Evolutionary conservation across 2,888 invertebrate genomes (phyloP).

Genomic region (Calliphora vomitoria): DNA sequence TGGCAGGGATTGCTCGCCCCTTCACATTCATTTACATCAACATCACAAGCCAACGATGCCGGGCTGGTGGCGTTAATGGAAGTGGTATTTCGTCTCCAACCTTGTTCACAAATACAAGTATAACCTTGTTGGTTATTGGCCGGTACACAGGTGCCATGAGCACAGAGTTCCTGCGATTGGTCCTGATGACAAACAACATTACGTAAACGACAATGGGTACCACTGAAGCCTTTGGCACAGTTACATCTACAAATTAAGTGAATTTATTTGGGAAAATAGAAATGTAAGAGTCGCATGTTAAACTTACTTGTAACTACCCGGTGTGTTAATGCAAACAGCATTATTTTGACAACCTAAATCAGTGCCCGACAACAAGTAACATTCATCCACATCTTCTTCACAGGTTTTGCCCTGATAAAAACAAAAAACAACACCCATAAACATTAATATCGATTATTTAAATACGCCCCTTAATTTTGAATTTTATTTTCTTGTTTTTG

Average conservation of each 20-base stretch:
- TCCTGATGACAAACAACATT: slow-evolving; percentile 90
- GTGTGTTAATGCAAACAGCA: slow-evolving; percentile 91
- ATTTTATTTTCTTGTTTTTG: slow-evolving; percentile 3
- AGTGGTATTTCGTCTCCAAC: slow-evolving; percentile 91
- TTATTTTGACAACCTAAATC: slow-evolving; percentile 96
- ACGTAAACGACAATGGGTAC: slow-evolving; percentile 92
- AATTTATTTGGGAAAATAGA: background rate
- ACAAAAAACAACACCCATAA: background rate
- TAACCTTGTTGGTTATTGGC: slow-evolving; percentile 88
- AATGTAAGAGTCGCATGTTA: background rate
- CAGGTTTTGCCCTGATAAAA: slow-evolving; percentile 88
- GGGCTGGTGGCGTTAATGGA: slow-evolving; percentile 83
- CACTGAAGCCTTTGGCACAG: slow-evolving; percentile 91
- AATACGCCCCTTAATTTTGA: slow-evolving; percentile 62
- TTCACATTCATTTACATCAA: slow-evolving; percentile 95
- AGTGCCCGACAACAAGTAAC: slow-evolving; percentile 90
- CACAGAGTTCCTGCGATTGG: slow-evolving; percentile 91
- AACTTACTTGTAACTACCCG: slow-evolving; percentile 90
- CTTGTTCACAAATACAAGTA: slow-evolving; percentile 93
- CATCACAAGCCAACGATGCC: slow-evolving; percentile 87
- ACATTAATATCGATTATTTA: background rate
- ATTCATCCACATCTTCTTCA: slow-evolving; percentile 94
- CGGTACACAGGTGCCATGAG: slow-evolving; percentile 93
- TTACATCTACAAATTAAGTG: slow-evolving; percentile 86
- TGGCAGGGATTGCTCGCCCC: slow-evolving; percentile 89